Evolutionary conservation across 2,888 invertebrate genomes (phyloP).

Genomic region (Sepioteuthis lessoniana): DNA sequence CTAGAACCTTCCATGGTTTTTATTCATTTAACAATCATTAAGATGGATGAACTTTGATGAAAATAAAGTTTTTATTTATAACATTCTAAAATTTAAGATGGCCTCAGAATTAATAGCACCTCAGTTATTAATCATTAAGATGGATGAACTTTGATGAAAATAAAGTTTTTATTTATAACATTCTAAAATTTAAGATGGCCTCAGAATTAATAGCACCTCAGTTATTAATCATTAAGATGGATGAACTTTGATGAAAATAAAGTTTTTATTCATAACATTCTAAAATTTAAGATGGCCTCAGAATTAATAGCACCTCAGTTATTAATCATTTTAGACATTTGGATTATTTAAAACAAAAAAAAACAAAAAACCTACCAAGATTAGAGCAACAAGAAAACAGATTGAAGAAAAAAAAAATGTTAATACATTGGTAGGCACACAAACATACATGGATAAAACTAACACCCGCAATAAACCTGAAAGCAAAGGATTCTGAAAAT

Average conservation of each 20-base stretch:
- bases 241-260: too few relatives aligned
- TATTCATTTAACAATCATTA: not conserved
- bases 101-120: too few relatives aligned
- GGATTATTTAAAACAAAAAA: too few relatives aligned
- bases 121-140: not conserved
- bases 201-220: too few relatives aligned
- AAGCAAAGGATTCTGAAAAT: not conserved
- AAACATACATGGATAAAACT: too few relatives aligned
- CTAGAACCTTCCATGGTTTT: not conserved
- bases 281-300: too few relatives aligned
- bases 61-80: not conserved
- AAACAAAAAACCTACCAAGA: not conserved
- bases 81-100: not conserved
- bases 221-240: not conserved
- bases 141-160: not conserved
- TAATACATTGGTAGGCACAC: too few relatives aligned
- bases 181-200: not conserved
- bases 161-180: not conserved
- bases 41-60: not conserved
- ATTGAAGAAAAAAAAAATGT: not conserved
- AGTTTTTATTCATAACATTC: not conserved
- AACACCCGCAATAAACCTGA: not conserved
- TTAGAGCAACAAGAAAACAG: not conserved
- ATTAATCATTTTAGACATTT: not conserved
- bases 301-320: not conserved